phyloP scores from a whole-genome alignment of 2,888 invertebrate genomes.

The Tetrapedia diversipes region DNA sequence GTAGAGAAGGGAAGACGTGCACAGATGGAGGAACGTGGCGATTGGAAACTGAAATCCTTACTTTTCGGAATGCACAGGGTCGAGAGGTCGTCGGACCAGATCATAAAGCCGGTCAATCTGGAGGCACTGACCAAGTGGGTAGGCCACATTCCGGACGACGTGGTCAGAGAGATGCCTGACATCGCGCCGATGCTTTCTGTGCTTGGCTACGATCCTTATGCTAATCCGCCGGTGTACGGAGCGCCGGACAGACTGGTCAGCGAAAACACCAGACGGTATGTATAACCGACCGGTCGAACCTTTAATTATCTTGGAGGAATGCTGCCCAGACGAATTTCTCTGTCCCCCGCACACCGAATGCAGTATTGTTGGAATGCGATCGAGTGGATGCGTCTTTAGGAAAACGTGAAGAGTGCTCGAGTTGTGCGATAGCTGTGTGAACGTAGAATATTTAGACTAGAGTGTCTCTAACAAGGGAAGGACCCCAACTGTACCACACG shows the following conservation, averaged over 20 bases:
- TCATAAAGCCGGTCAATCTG: conserved; percentile 98
- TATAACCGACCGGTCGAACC: conserved; percentile 3
- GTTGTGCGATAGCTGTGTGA: too few relatives aligned
- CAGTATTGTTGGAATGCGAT: neutral
- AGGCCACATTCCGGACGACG: conserved; percentile 94
- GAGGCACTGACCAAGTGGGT: conserved; percentile 98
- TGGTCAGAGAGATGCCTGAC: conserved; percentile 95
- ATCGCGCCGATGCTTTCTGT: conserved; percentile 97
- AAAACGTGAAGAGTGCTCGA: too few relatives aligned
- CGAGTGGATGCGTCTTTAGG: too few relatives aligned
- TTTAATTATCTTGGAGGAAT: conserved; percentile 3
- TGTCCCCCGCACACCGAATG: neutral
- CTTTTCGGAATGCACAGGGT: conserved; percentile 87
- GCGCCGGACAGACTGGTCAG: conserved; percentile 90
- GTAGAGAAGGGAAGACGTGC: too few relatives aligned
- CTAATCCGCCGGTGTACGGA: conserved; percentile 98
- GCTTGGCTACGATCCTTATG: conserved; percentile 97
- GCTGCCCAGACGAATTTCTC: neutral
- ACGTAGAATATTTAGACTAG: too few relatives aligned
- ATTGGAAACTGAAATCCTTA: conserved; percentile 10
- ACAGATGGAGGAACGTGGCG: neutral
- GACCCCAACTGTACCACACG: too few relatives aligned
- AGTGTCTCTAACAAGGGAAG: too few relatives aligned
- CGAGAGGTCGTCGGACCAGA: conserved; percentile 99
- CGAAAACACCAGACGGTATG: conserved; percentile 85